A percentile compares a stretch with the other conserved stretches of the same genome.
phyloP scores from a whole-genome alignment of 2,113 vertebrate genomes.

The Acanthisitta chloris region DNA sequence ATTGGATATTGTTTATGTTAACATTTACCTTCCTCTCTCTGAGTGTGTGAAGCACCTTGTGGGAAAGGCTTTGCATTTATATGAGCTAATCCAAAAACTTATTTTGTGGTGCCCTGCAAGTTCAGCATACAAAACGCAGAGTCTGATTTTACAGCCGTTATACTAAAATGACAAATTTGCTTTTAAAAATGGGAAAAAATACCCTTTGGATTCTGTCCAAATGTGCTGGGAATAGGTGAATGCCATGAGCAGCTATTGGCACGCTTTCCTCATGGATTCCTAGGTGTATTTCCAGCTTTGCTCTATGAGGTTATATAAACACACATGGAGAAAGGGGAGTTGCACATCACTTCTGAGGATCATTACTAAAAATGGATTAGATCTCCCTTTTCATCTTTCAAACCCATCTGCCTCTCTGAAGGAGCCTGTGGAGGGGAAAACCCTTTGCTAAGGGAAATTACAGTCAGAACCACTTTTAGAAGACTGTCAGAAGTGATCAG shows the following conservation, averaged over 20 bases:
- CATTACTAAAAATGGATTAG: neutral
- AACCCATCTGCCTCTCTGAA: neutral
- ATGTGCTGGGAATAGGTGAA: neutral
- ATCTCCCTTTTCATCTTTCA: neutral
- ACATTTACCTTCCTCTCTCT: neutral
- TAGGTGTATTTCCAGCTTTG: conserved; percentile 2
- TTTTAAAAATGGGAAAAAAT: neutral
- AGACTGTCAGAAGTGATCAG: neutral
- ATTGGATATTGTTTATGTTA: neutral
- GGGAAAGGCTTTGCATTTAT: neutral
- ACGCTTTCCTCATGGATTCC: neutral
- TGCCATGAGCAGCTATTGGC: neutral
- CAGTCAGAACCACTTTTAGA: neutral
- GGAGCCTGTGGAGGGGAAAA: neutral
- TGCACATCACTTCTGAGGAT: neutral
- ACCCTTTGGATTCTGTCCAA: neutral
- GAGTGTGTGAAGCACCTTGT: neutral
- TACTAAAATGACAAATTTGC: neutral
- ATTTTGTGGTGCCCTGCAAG: neutral
- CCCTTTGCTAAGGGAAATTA: conserved; percentile 9
- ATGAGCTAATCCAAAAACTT: neutral
- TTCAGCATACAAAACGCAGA: neutral
- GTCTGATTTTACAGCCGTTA: neutral
- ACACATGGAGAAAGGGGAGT: neutral
- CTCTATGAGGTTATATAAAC: neutral